These are phyloP conservation scores for Scophthalmus maximus DNA, from an alignment of 2,113 vertebrate genomes.

Conservation along the genomic window DNA sequence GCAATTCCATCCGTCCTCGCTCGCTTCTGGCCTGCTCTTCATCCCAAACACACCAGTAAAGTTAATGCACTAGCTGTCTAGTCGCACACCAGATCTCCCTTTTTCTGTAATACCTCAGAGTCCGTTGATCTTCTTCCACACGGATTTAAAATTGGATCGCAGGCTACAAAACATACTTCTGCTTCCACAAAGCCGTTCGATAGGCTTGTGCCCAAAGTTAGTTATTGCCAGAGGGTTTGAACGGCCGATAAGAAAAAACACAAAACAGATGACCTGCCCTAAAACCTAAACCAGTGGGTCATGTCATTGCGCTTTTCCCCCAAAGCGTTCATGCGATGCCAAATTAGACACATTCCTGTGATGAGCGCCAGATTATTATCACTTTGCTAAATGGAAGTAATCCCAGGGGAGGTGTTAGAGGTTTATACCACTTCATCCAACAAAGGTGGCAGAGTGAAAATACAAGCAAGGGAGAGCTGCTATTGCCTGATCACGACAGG, in stretches of 20 bases:
- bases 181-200: slow-evolving; percentile 25
- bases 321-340: slow-evolving; percentile 61
- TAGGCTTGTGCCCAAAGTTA: slow-evolving; percentile 3
- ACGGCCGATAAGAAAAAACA: slow-evolving; percentile 37
- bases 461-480: slow-evolving; percentile 2
- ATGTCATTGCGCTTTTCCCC: slow-evolving; percentile 55
- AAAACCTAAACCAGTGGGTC: slow-evolving; percentile 55
- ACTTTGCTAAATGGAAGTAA: slow-evolving; percentile 65
- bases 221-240: slow-evolving; percentile 31
- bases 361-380: slow-evolving; percentile 67
- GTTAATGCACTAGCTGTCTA: slow-evolving; percentile 45
- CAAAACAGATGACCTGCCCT: slow-evolving; percentile 58
- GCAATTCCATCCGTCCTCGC: slow-evolving; percentile 58
- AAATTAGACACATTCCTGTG: slow-evolving; percentile 69
- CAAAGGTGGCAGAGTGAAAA: slow-evolving; percentile 33
- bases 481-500: background rate
- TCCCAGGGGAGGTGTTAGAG: slow-evolving; percentile 48
- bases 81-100: slow-evolving; percentile 12
- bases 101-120: slow-evolving; percentile 35
- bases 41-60: slow-evolving; percentile 56
- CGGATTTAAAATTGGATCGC: slow-evolving; percentile 23
- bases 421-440: slow-evolving; percentile 26
- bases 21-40: slow-evolving; percentile 55
- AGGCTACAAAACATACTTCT: slow-evolving; percentile 16
- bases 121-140: background rate